Evolutionary conservation across 2,113 vertebrate species (phyloP).

Genomic region (Silurus asotus): DNA sequence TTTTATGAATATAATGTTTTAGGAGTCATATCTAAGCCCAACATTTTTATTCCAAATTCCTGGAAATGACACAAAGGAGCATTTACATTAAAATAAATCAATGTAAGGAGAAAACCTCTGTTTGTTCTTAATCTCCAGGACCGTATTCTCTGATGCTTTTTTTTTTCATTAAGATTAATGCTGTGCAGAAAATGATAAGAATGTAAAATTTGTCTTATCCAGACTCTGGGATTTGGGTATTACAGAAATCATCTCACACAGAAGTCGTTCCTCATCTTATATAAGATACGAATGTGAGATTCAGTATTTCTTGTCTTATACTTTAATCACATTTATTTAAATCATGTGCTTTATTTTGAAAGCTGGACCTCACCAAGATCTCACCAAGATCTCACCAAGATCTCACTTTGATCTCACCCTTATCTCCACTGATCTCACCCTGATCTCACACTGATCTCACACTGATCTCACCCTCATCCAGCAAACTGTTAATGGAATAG

Average conservation of each 20-base stretch:
- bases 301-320: not conserved
- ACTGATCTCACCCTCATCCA: not conserved
- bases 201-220: constrained; percentile 24
- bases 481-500: not conserved
- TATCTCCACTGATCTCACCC: not conserved
- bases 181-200: constrained; percentile 56
- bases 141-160: constrained; percentile 66
- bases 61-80: not conserved
- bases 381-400: too few species aligned
- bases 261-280: not conserved
- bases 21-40: not conserved
- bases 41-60: not conserved
- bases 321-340: not conserved
- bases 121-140: constrained; percentile 50
- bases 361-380: too few species aligned
- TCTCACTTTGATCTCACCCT: not conserved
- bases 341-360: not conserved
- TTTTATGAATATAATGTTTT: not conserved
- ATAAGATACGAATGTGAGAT: not conserved
- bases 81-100: not conserved
- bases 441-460: not conserved
- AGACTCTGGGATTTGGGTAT: constrained; percentile 59
- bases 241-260: constrained; percentile 42
- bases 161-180: constrained; percentile 38
- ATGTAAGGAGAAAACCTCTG: not conserved